Evolutionary conservation across 2,888 invertebrate species (phyloP), one percentile per base, ranked within the genome.

Genomic region (Latheticus oryzae): DNA sequence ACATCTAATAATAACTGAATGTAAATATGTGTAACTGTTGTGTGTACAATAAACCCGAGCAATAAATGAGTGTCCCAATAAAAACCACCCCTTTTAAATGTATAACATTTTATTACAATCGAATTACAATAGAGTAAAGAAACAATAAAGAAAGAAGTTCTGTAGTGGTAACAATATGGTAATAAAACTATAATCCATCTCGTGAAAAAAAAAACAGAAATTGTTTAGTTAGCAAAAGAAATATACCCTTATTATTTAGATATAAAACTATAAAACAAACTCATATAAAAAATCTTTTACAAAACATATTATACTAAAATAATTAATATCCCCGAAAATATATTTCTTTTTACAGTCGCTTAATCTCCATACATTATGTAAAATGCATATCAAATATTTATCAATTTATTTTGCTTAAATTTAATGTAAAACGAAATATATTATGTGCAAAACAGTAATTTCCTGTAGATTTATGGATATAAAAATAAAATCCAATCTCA

Each of bases 251-350:
- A 58, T 48, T n/a, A 15, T 16, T 11, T 57, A 43, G 35, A 53
- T 63, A 67, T 33, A 62, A 64, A 65, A 63, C 63, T 64, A 67
- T 62, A 67, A 66, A 65, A 67, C 64, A 66, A 65, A 59, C 21
- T 58, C 53, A 60, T 63, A 63, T 64, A 63, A 64, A 66, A n/a
- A 64, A 61, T 60, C 58, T 60, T 58, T 61, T 60, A 64, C 62
- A 62, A 66, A 64, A 63, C 62, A 60, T 62, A 37, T 28, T 37
- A n/a, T 60, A 63, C 24, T 23, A 48, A 48, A 35, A 24, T 16
- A 47, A 38, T 21, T 38, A 50, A 38, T 38, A 50, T 35, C 47
- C 47, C 45, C 23, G 32, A 35, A 35, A 52, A 52, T 52, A 52
- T 40, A 52, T 52, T 52, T 15, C 42, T 33, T 52, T 42, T 52